phyloP scores from a whole-genome alignment of 2,888 invertebrate species.

The Escarpia spicata region DNA sequence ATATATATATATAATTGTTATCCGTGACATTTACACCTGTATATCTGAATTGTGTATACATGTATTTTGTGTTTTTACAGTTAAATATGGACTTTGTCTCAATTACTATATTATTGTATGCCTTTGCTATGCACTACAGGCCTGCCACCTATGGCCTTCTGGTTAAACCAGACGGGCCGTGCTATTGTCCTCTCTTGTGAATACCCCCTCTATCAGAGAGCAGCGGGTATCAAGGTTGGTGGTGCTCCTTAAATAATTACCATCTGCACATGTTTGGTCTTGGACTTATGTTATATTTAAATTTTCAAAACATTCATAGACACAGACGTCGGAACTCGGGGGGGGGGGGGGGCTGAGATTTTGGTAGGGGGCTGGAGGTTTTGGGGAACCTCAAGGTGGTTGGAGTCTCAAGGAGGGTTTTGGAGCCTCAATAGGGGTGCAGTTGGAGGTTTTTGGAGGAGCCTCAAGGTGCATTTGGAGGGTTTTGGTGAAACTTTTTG shows the following conservation, averaged over 20 bases:
- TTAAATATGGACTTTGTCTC: too few species aligned
- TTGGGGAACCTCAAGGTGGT: too few species aligned
- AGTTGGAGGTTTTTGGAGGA: too few species aligned
- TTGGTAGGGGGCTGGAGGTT: not conserved
- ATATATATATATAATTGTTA: too few species aligned
- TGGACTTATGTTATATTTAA: not conserved
- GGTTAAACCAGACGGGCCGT: conserved; percentile 87
- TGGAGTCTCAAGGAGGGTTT: too few species aligned
- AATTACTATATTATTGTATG: too few species aligned
- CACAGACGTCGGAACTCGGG: not conserved
- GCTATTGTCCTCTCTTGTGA: conserved; percentile 95
- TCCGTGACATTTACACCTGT: too few species aligned
- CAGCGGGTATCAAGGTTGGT: conserved; percentile 33
- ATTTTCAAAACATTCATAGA: not conserved
- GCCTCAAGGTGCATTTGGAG: too few species aligned
- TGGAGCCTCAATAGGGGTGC: too few species aligned
- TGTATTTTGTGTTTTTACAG: too few species aligned
- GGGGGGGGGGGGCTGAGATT: not conserved
- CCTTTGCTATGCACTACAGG: conserved; percentile 67
- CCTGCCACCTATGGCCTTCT: conserved; percentile 89
- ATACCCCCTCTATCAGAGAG: conserved; percentile 87
- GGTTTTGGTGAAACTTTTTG: too few species aligned
- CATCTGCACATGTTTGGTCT: not conserved
- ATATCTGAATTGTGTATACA: too few species aligned
- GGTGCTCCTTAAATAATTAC: not conserved